A percentile compares a stretch with the other conserved stretches of the same genome.
These are phyloP conservation scores for Diaprepes abbreviatus DNA, from an alignment of 2,888 invertebrate genomes.

Conservation along the genomic window DNA sequence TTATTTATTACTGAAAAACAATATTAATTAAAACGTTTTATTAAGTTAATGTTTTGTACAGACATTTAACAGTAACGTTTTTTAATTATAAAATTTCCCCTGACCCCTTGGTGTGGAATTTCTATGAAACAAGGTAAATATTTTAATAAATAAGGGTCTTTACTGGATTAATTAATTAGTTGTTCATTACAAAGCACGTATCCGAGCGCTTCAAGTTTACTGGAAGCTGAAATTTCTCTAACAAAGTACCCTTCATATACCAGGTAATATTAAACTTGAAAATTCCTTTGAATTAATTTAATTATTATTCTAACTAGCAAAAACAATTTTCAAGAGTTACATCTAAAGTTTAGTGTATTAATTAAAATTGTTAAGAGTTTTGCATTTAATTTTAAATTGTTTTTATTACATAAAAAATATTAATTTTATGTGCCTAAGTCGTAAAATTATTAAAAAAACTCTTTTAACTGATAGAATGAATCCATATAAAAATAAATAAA, in stretches of 20 bases:
- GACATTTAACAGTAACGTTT: conserved; percentile 25
- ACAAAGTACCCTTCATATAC: conserved; percentile 53
- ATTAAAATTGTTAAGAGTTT: conserved; percentile 49
- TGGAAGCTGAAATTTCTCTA: conserved; percentile 52
- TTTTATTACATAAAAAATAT: too few relatives aligned
- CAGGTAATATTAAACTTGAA: conserved; percentile 53
- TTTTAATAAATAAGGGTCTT: conserved; percentile 53
- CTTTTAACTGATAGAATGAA: too few relatives aligned
- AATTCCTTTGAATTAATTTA: conserved; percentile 53
- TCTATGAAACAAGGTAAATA: conserved; percentile 51
- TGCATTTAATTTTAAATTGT: conserved; percentile 18
- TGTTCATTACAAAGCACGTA: conserved; percentile 54
- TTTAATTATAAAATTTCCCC: conserved; percentile 44
- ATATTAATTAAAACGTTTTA: conserved; percentile 37
- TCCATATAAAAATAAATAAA: too few relatives aligned
- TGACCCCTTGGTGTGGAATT: conserved; percentile 46
- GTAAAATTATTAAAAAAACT: too few relatives aligned
- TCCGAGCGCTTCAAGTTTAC: conserved; percentile 52
- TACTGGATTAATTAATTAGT: conserved; percentile 54
- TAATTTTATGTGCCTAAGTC: too few relatives aligned
- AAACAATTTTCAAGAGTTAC: conserved; percentile 48
- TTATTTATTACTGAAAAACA: neutral
- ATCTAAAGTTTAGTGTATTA: conserved; percentile 46
- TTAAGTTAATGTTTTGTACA: conserved; percentile 26
- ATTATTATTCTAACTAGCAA: conserved; percentile 49